Conservation (phyloP, 1,140 invertebrate species). For the Tetramorium parvispinum region DNA sequence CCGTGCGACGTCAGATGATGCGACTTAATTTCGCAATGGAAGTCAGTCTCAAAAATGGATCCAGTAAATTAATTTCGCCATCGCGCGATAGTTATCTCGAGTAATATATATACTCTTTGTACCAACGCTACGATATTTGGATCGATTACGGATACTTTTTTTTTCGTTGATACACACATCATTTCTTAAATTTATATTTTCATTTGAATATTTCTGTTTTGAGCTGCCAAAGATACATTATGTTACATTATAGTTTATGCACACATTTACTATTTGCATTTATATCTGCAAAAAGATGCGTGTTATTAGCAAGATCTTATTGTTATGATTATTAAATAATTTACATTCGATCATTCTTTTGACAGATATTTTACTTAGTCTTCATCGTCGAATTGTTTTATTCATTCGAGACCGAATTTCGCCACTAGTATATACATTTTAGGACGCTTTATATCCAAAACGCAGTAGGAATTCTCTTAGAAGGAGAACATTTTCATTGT, state of each 20-base stretch:
- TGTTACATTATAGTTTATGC: background rate
- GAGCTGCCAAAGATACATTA: background rate
- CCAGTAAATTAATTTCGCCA: slow-evolving; percentile 42
- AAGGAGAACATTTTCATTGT: background rate
- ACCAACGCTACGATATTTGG: background rate
- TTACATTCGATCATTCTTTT: background rate
- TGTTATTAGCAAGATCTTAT: background rate
- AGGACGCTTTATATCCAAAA: background rate
- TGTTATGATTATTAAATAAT: slow-evolving; percentile 2
- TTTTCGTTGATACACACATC: too few relatives aligned
- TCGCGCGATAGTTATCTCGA: slow-evolving; percentile 24
- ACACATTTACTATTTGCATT: background rate
- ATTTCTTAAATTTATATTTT: background rate
- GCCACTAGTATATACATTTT: background rate
- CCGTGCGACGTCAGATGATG: slow-evolving; percentile 24
- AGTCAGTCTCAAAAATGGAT: slow-evolving; percentile 73
- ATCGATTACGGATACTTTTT: background rate
- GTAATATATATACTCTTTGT: background rate
- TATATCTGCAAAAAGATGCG: background rate
- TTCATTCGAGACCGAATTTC: slow-evolving; percentile 25
- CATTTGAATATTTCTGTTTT: background rate
- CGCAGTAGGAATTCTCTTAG: slow-evolving; percentile 19
- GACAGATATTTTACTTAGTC: background rate
- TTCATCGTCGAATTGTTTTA: background rate
- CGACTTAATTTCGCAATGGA: slow-evolving; percentile 61